Evolutionary conservation across 2,797 vertebrate species (phyloP), one percentile per base, ranked within the genome.

Genomic region (Semaprochilodus insignis): DNA sequence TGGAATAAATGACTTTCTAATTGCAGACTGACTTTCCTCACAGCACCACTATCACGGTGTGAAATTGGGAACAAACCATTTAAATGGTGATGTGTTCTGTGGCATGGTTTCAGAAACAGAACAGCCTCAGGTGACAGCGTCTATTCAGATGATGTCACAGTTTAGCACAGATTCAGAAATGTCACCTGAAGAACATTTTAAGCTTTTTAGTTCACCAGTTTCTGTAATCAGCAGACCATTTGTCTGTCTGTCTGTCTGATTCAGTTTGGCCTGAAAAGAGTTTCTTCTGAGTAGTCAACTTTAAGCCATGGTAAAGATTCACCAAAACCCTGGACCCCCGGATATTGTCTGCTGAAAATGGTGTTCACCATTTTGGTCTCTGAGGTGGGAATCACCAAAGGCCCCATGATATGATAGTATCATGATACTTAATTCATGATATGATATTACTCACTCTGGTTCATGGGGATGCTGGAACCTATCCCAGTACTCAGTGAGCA

Each of bases 1-100:
- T 21, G 51, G 6, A 73, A 73, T 34, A 73, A 73, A 73, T 73
- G 7, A 55, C 51, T 31, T 73, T 73, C 48, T 72, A 73, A 73
- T 54, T 73, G 70, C 23, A 54, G 70, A 73, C 70, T 73, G 70
- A 27, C 25, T 19, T 73, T 55, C 52, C 51, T 52, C 71, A 0
- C 40, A 44, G 40, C 40, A 44, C 6, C 40, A 44, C 40, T 19
- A 19, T 19, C 17, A 6, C 70, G 10, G 6, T 25, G 15, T 73
- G 51, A 71, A 52, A 48, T 48, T 70, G 67, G 67, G 66, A 70
- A 71, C 19, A 51, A 71, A 51, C 44, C 69, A 71, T 71, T 71
- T 71, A 71, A 71, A 52, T 71, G 69, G 44, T 52, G 51, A 52
- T 25, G 44, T 52, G 44, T 25, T 70, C 67, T 14, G 36, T 70